These are phyloP conservation scores for Heterocephalus glaber DNA, from an alignment of 2,113 vertebrate species.

Conservation along the genomic window DNA sequence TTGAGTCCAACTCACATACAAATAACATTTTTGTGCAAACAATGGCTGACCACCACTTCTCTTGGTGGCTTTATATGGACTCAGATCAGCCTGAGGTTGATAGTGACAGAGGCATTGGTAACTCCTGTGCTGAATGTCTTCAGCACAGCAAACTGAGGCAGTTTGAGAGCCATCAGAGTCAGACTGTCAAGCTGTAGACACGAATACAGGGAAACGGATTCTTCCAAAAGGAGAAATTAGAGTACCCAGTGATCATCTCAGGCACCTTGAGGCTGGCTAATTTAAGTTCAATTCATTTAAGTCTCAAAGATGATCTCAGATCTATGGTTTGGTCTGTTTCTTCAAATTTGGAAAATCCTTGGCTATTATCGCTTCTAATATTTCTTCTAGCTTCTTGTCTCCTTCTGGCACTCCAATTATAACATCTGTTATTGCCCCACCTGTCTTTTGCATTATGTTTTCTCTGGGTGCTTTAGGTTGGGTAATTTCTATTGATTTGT, in stretches of 20 bases:
- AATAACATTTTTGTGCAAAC: background rate
- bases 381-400: slow-evolving; percentile 17
- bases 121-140: background rate
- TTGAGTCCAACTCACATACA: background rate
- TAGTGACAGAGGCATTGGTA: background rate
- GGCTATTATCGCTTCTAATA: background rate
- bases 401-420: background rate
- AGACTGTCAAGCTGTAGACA: background rate
- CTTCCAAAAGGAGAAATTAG: background rate
- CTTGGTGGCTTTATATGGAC: background rate
- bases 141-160: background rate
- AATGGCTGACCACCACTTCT: background rate
- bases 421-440: background rate
- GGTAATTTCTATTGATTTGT: slow-evolving; percentile 36
- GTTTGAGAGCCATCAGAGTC: background rate
- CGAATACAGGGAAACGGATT: background rate
- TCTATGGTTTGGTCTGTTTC: background rate
- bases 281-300: background rate
- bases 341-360: slow-evolving; percentile 21
- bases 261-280: background rate
- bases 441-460: slow-evolving; percentile 20
- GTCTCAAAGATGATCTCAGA: slow-evolving; percentile 13
- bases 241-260: background rate
- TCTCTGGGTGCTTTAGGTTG: slow-evolving; percentile 12
- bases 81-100: background rate